A percentile compares a stretch with the other conserved stretches of the same genome.
These are phyloP conservation scores for Phylloscopus collybita DNA, from an alignment of 2,797 vertebrate species.

Conservation along the genomic window DNA sequence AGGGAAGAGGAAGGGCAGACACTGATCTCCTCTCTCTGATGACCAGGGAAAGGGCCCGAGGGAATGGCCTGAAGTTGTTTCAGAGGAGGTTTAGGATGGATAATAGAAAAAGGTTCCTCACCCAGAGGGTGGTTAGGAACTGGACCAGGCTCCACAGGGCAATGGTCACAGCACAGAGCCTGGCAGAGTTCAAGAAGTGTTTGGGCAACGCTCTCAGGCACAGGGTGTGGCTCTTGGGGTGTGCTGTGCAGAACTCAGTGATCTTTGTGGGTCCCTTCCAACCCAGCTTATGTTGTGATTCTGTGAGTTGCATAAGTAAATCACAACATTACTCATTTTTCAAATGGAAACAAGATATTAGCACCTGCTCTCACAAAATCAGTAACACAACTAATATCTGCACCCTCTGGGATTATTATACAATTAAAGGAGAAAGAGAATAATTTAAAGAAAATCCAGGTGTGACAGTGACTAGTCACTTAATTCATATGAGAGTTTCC, in stretches of 20 bases:
- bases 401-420: neutral
- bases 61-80: neutral
- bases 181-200: fast-evolving
- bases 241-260: neutral
- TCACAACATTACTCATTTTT: neutral
- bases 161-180: fast-evolving
- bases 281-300: neutral
- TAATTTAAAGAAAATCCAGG: neutral
- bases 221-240: neutral
- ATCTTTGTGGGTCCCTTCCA: neutral
- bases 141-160: neutral
- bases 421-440: neutral
- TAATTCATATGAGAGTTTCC: neutral
- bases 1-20: neutral
- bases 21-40: neutral
- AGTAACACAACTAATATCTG: neutral
- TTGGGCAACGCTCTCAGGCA: neutral
- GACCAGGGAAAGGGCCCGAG: neutral
- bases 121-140: fast-evolving
- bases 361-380: neutral
- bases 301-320: neutral
- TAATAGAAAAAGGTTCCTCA: fast-evolving
- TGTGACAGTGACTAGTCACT: neutral
- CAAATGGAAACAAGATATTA: neutral
- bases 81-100: neutral